Evolutionary conservation across 2,888 invertebrate species (phyloP), one percentile per base, ranked within the genome.

Genomic region (Prosopocoilus inquinatus): DNA sequence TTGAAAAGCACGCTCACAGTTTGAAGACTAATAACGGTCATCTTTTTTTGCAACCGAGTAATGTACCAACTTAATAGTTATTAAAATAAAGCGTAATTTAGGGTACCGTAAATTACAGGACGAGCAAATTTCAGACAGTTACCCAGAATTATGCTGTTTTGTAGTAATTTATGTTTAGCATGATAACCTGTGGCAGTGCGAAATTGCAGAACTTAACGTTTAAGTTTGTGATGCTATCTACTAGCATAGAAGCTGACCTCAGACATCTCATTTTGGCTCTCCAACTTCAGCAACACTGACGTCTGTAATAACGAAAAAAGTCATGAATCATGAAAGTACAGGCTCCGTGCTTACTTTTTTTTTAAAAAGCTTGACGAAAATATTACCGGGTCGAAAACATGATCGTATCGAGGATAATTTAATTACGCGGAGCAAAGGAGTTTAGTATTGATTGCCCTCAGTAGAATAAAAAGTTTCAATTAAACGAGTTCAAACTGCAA

Each of bases 81-180:
- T 41, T 41, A 41, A 41, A 41, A 41, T 15, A 41, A 16, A 41
- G n/a, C 9, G n/a, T 15, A 41, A 16, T 41, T 9, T 41, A 15
- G 41, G 41, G 41, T 9, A 41, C 9, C 9, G 41, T 15, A 38
- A 41, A 16, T 41, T 41, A 11, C 3, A 1, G 16, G 15, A 13
- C 15, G 41, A 41, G 41, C 41, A 12, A 12, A 28, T 28, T 28
- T 28, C 7, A 38, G 38, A 11, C 38, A 13, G 41, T 9, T 41
- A 15, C 16, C 15, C 16, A 15, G 41, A 15, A 11, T 41, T 16
- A 16, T 41, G 41, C 16, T 41, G 41, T 41, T 41, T 15, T 13
- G 41, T 41, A 13, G 41, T 41, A 41, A 41, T 41, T 41, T 41
- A 41, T 41, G 41, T 41, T 41, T 41, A 41, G 16, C 16, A 41